Evolutionary conservation across 2,888 invertebrate species (phyloP).

Genomic region (Caenorhabditis wallacei): DNA sequence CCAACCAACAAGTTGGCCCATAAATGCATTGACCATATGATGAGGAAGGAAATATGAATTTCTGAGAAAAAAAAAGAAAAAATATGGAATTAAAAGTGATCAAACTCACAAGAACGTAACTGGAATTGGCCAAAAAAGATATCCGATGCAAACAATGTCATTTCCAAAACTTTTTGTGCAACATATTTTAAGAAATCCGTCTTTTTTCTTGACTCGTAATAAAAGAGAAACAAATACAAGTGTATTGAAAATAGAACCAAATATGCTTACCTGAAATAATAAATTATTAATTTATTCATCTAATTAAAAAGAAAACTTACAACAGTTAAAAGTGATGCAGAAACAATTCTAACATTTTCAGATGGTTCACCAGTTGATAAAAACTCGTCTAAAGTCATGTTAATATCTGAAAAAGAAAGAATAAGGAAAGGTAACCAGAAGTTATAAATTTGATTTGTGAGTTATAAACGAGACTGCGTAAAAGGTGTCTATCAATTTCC

Average conservation of each 20-base stretch:
- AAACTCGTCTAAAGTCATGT: conserved; percentile 46
- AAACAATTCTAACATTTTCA: conserved; percentile 40
- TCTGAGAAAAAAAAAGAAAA: conserved; percentile 3
- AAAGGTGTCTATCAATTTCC: conserved; percentile 20
- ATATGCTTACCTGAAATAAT: conserved; percentile 32
- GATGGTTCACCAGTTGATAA: conserved; percentile 35
- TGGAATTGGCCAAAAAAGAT: conserved; percentile 56
- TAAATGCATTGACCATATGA: conserved; percentile 49
- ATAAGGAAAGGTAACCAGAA: conserved; percentile 4
- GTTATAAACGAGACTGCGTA: background rate
- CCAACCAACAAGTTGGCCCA: conserved; percentile 61
- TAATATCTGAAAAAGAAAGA: conserved; percentile 12
- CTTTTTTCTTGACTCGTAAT: conserved; percentile 28
- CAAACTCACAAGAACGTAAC: conserved; percentile 41
- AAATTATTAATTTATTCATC: background rate
- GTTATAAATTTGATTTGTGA: conserved; percentile 8
- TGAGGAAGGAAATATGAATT: conserved; percentile 51
- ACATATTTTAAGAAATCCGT: conserved; percentile 60
- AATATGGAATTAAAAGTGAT: background rate
- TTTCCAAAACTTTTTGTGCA: conserved; percentile 53
- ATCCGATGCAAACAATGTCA: conserved; percentile 54
- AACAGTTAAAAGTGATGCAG: conserved; percentile 38
- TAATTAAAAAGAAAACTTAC: conserved; percentile 12
- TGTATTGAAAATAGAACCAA: conserved; percentile 38
- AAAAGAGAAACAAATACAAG: conserved; percentile 31